Evolutionary conservation across 2,888 invertebrate species (phyloP).

Genomic region (Drosophila siamana): DNA sequence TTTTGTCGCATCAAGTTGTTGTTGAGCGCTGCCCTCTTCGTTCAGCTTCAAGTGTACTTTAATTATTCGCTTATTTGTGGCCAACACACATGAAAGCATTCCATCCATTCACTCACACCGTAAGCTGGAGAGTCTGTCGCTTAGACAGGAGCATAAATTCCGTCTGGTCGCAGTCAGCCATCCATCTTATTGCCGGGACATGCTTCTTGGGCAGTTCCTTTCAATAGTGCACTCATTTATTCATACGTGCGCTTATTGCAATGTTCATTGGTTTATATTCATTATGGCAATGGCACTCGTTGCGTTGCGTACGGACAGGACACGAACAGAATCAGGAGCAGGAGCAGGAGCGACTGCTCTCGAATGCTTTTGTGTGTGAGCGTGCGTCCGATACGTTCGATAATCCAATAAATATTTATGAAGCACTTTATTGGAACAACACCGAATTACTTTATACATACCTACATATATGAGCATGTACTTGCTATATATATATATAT

Average conservation of each 20-base stretch:
- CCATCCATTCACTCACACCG: too few species aligned
- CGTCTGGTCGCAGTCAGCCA: neutral
- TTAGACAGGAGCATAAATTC: constrained; percentile 34
- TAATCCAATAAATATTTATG: constrained; percentile 83
- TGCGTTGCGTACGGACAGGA: constrained; percentile 61
- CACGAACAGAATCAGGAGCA: constrained; percentile 2
- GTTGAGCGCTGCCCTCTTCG: too few species aligned
- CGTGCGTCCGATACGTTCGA: constrained; percentile 63
- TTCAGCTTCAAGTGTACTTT: neutral
- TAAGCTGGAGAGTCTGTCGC: constrained; percentile 22
- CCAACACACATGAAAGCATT: too few species aligned
- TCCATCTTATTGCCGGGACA: constrained; percentile 2
- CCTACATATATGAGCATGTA: constrained; percentile 5
- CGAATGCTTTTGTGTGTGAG: constrained; percentile 25
- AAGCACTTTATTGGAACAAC: constrained; percentile 82
- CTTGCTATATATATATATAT: neutral
- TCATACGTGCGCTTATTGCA: constrained; percentile 81
- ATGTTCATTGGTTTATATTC: constrained; percentile 80
- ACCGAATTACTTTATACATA: constrained; percentile 76
- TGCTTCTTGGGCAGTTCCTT: constrained; percentile 35
- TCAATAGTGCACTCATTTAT: constrained; percentile 76
- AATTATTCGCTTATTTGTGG: too few species aligned
- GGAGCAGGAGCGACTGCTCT: constrained; percentile 13
- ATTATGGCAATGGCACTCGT: constrained; percentile 75
- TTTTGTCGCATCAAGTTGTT: constrained; percentile 24